These are phyloP conservation scores for Hyles vespertilio DNA, from an alignment of 1,140 invertebrate genomes.

Conservation along the genomic window DNA sequence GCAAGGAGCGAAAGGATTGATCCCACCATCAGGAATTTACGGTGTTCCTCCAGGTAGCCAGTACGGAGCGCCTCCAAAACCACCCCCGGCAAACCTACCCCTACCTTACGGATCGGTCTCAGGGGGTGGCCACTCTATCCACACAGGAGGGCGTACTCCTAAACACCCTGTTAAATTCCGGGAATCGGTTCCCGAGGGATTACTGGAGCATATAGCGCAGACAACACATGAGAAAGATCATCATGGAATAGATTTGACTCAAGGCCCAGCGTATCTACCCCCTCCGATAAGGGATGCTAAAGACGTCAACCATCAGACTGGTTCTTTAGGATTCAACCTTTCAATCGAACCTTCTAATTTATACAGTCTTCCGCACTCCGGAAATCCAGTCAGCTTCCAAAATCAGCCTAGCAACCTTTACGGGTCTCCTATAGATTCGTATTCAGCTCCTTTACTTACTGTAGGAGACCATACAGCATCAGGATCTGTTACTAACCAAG, in stretches of 20 bases:
- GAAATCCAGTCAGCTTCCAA: slow-evolving; percentile 61
- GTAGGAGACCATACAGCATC: slow-evolving; percentile 70
- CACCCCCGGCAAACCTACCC: slow-evolving; percentile 60
- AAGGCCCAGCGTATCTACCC: slow-evolving; percentile 78
- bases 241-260: slow-evolving; percentile 59
- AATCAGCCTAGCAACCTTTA: slow-evolving; percentile 50
- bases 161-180: slow-evolving; percentile 81
- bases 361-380: slow-evolving; percentile 69
- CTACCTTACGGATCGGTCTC: slow-evolving; percentile 66
- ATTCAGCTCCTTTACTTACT: slow-evolving; percentile 67
- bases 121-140: slow-evolving; percentile 59
- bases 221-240: slow-evolving; percentile 75
- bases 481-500: slow-evolving; percentile 52
- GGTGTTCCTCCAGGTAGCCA: slow-evolving; percentile 73
- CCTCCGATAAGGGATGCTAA: slow-evolving; percentile 78
- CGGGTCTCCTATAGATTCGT: slow-evolving; percentile 73
- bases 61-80: slow-evolving; percentile 76
- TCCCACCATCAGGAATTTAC: slow-evolving; percentile 76
- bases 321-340: slow-evolving; percentile 40
- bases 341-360: slow-evolving; percentile 70
- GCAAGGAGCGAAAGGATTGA: slow-evolving; percentile 71
- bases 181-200: slow-evolving; percentile 80
- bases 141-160: slow-evolving; percentile 69
- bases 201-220: slow-evolving; percentile 79
- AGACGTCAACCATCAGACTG: slow-evolving; percentile 42